Conservation (phyloP, 2,113 vertebrate genomes). For the Pavo muticus region DNA sequence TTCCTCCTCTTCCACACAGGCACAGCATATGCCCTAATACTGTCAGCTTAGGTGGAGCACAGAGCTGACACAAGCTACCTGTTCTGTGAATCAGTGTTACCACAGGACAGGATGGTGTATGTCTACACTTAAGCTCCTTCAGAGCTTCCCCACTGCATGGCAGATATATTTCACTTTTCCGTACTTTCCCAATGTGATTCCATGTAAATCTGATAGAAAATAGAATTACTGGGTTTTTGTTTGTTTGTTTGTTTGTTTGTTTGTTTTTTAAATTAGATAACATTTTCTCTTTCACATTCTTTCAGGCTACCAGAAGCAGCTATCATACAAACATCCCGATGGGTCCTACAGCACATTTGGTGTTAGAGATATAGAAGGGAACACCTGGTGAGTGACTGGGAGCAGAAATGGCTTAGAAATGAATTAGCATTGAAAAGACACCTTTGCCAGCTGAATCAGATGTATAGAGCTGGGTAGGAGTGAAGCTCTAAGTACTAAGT, state of each 20-base stretch:
- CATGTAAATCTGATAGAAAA: background rate
- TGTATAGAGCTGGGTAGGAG: background rate
- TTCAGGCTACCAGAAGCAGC: constrained; percentile 80
- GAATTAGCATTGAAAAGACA: background rate
- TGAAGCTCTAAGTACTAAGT: background rate
- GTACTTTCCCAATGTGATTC: background rate
- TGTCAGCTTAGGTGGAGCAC: background rate
- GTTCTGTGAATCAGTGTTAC: background rate
- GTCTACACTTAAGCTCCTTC: background rate
- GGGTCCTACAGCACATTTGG: constrained; percentile 81
- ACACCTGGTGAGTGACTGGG: constrained; percentile 75
- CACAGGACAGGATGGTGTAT: background rate
- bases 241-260: too few relatives aligned
- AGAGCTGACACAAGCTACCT: background rate
- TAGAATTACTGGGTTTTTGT: background rate
- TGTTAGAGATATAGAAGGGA: constrained; percentile 46
- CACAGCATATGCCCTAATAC: background rate
- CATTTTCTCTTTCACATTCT: background rate
- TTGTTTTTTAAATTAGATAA: background rate
- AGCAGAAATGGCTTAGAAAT: background rate
- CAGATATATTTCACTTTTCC: background rate
- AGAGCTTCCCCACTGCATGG: background rate
- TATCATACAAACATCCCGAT: constrained; percentile 74
- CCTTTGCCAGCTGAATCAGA: background rate
- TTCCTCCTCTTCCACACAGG: background rate